A percentile compares a stretch with the other conserved stretches of the same genome.
phyloP scores from a whole-genome alignment of 2,113 vertebrate species.

The Chaetura pelagica region DNA sequence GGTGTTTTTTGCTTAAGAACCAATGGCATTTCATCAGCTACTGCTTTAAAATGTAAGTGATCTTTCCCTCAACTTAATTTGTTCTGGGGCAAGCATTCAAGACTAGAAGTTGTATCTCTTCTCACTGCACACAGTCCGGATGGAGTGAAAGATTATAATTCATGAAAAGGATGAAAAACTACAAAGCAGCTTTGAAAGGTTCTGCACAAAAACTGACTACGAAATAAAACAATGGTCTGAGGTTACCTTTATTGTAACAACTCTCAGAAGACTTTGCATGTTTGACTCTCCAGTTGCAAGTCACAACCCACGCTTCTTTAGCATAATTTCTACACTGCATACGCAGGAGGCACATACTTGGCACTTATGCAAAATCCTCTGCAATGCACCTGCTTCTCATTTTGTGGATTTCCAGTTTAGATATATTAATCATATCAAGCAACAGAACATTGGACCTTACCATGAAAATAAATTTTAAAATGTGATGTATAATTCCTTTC shows the following conservation, averaged over 20 bases:
- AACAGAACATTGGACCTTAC: neutral
- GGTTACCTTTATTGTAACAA: neutral
- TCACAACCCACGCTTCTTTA: neutral
- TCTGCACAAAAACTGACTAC: neutral
- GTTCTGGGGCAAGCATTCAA: neutral
- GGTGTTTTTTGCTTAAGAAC: neutral
- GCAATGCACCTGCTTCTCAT: neutral
- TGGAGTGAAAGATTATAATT: neutral
- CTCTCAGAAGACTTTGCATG: neutral
- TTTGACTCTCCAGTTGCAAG: neutral
- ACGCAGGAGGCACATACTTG: neutral
- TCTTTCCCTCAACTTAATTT: neutral
- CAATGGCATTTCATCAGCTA: neutral
- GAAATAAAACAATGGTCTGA: neutral
- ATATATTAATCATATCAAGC: neutral
- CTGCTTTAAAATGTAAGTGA: neutral
- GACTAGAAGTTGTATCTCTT: neutral
- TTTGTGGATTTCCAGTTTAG: neutral
- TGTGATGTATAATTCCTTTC: neutral
- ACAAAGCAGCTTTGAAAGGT: neutral
- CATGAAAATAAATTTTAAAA: slow-evolving; percentile 4
- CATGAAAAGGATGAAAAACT: neutral
- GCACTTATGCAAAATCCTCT: neutral
- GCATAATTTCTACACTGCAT: neutral
- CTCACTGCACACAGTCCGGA: neutral